Base-by-base conservation (phyloP, 2,113 vertebrate genomes). In the Columba janthina region DNA sequence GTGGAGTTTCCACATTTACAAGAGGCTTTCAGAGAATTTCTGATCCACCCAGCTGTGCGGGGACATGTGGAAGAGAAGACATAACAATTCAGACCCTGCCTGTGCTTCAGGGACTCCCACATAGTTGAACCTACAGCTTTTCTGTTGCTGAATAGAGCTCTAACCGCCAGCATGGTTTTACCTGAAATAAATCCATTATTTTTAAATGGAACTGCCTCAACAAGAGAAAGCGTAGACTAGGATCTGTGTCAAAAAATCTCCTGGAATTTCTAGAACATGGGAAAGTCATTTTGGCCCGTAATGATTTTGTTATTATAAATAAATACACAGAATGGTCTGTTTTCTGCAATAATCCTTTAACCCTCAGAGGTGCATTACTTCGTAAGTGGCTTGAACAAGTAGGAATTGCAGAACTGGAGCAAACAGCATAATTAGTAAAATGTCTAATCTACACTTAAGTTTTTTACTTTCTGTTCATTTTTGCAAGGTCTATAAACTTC, bases 61-160 rank as follows among this genome's bases (percentile, higher is more conserved):
- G 29, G 13, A 48, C 32, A 34, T 0, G 8, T 13, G 25, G 75
- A 50, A 77, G 29, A 66, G 34, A 38, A 62, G 34, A 72, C 13
- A 31, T 0, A 0, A 44, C 19, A 44, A 42, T 12, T 46, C 3
- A 0, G 34, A 44, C 26, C n/a, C 18, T 36, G 12, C 46, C 21
- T 56, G 0, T 14, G 3, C 16, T 58, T 60, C 36, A 31, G 5
- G 14, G 64, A 54, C 40, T 85, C 48, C 31, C 22, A 61, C 19
- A 61, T 8, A 32, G 14, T 19, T 36, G 11, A 64, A 42, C 15
- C 6, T 25, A 32, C 15, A 28, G 8, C 15, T 38, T 40, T 11
- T 22, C 6, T 2, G 4, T 22, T 69, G 61, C 44, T 7, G 2
- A 42, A 11, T 3, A 46, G 40, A 73, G 3, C 10, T 40, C 19